Base-by-base conservation (phyloP, 1,140 invertebrate genomes). In the Yoshiicerus persimilis region DNA sequence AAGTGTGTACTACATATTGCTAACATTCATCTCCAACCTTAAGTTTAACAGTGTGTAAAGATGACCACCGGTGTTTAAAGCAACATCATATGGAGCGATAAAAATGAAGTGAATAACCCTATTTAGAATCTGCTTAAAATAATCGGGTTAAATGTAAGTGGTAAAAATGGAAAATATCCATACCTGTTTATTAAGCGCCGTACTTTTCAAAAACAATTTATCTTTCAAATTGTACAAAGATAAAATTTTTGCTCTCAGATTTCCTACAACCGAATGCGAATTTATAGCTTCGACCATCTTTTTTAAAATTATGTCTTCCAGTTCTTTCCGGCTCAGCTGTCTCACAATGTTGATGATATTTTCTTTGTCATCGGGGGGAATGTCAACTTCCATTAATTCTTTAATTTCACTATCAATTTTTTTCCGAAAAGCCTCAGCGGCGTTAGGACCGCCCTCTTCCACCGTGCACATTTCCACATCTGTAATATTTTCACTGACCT, bases 151-250 rank as follows among this genome's bases (percentile, higher is more conserved):
- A n/a, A n/a, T n/a, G n/a, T n/a, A 64, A 80, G 75, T 2, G 16
- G 3, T 36, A 87, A 23, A 41, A 70, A 6, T 86, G 27, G 56
- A 86, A 56, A 5, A 20, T 56, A 20, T 3, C 39, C 38, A 39
- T 88, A 90, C 90, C 90, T 90, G 87, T 87, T 88, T 87, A 27
- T 75, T 77, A n/a, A 90, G 86, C 34, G 56, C 62, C 4, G 25
- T 34, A 25, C 56, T 38, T 34, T 87, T 88, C 13, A 64, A 30
- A 62, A 87, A 47, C 8, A 90, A 84, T 84, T 86, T 89, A 36
- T 90, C 90, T 36, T 88, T 88, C 9, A 84, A 25, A 1, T 20
- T 20, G 25, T 30, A 47, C 3, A 86, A n/a, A 56, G 83, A 27
- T 4, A 87, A 66, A n/a, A 89, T 25, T 87, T 89, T 90, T 0